phyloP scores from a whole-genome alignment of 2,113 vertebrate species.

The Zeus faber region DNA sequence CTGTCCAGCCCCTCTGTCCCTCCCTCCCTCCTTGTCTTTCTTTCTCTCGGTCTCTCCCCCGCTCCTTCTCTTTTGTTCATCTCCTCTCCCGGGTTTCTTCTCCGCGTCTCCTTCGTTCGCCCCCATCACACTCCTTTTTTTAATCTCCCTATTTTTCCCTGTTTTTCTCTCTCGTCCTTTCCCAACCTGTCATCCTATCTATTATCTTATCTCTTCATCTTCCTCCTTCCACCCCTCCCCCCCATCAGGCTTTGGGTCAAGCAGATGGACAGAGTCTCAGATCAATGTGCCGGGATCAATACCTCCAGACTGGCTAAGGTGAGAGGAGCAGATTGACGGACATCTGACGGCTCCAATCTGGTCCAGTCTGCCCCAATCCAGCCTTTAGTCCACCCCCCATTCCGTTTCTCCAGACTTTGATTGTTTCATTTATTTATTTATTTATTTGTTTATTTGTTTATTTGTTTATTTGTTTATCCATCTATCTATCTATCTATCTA shows the following conservation, averaged over 20 bases:
- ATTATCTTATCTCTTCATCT: not conserved
- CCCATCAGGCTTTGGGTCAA: conserved; percentile 48
- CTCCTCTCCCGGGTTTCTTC: no score
- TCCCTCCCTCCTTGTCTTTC: conserved; percentile 9
- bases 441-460: no score
- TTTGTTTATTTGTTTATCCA: no score
- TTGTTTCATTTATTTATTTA: no score
- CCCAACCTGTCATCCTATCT: conserved; percentile 12
- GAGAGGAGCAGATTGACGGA: conserved; percentile 45
- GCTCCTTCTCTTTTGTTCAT: conserved; percentile 32
- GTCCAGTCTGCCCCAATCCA: conserved; percentile 12
- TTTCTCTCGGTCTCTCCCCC: conserved; percentile 32
- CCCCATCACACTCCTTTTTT: no score
- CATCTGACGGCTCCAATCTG: conserved; percentile 44
- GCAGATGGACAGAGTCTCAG: conserved; percentile 68
- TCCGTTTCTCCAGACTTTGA: no score
- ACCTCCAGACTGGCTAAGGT: conserved; percentile 56
- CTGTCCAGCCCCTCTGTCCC: conserved; percentile 27
- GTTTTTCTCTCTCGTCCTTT: conserved; percentile 21
- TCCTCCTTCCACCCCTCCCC: not conserved
- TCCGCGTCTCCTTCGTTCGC: no score
- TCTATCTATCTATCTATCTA: no score
- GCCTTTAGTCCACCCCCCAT: no score
- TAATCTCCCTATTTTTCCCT: conserved; percentile 47
- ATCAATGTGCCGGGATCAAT: conserved; percentile 71